Conservation (phyloP, 2,888 invertebrate species). For the Chironomus riparius region DNA sequence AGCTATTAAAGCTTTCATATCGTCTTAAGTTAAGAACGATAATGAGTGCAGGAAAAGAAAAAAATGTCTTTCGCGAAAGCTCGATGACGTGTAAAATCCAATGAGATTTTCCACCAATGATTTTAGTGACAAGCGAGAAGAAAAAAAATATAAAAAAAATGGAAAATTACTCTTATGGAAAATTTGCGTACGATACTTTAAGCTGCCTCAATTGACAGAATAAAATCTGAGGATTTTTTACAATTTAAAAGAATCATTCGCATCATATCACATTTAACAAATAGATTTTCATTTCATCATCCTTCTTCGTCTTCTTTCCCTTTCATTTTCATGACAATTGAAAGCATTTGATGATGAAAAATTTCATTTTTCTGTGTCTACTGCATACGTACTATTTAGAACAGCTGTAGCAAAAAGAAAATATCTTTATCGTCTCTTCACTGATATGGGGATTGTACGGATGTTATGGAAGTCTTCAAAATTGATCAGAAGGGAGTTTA, state of each 20-base stretch:
- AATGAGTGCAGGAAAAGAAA: no score
- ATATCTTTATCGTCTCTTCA: no score
- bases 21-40: no score
- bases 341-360: background rate
- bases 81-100: background rate
- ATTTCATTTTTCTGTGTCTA: background rate
- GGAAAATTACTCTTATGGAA: background rate
- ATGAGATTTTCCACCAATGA: background rate
- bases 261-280: background rate
- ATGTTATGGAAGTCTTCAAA: no score
- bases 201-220: background rate
- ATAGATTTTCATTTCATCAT: background rate
- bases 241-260: background rate
- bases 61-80: background rate
- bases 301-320: background rate
- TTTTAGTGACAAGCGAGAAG: background rate
- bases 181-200: slow-evolving; percentile 3
- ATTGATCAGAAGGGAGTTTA: no score
- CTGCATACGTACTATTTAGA: background rate
- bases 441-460: no score
- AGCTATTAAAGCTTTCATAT: no score
- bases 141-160: background rate
- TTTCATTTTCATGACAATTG: background rate
- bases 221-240: background rate
- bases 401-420: no score